Percentiles rank a stretch among this genome's conserved stretches.
Evolutionary conservation across 2,888 invertebrate species (phyloP).

Genomic region (Pollenia angustigena): DNA sequence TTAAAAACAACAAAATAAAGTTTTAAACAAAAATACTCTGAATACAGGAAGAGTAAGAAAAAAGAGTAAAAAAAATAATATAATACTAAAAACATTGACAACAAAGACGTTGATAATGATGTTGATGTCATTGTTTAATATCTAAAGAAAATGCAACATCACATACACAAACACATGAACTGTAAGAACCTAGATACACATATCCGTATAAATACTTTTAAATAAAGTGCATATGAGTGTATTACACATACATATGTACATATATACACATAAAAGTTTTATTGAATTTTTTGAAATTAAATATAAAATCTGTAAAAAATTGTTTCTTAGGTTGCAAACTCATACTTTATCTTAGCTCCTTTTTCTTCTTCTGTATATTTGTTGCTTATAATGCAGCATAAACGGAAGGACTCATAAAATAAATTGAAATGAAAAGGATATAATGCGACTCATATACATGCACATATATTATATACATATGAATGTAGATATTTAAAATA

Average conservation of each 20-base stretch:
- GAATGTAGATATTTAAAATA: background rate
- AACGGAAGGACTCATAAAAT: conserved; percentile 70
- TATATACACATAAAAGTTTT: conserved; percentile 60
- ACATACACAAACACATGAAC: conserved; percentile 26
- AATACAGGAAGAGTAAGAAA: conserved; percentile 73
- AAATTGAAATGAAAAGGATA: conserved; percentile 71
- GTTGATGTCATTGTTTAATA: conserved; percentile 83
- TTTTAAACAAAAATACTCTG: conserved; percentile 38
- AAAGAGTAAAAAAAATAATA: conserved; percentile 1
- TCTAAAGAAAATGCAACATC: conserved; percentile 72
- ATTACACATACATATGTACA: no score
- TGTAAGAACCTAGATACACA: background rate
- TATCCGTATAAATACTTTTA: background rate
- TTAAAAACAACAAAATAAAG: conserved; percentile 60
- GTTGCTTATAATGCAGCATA: conserved; percentile 61
- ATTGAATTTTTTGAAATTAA: conserved; percentile 67
- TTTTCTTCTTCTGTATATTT: conserved; percentile 30
- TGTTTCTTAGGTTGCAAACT: conserved; percentile 58
- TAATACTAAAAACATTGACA: conserved; percentile 64
- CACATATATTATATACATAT: background rate
- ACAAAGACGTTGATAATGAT: conserved; percentile 77
- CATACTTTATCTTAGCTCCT: conserved; percentile 20
- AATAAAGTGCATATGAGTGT: conserved; percentile 22
- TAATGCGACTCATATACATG: conserved; percentile 45
- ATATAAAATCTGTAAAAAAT: conserved; percentile 67